Base-by-base conservation (phyloP, 2,888 invertebrate genomes). In the Gortyna flavago region DNA sequence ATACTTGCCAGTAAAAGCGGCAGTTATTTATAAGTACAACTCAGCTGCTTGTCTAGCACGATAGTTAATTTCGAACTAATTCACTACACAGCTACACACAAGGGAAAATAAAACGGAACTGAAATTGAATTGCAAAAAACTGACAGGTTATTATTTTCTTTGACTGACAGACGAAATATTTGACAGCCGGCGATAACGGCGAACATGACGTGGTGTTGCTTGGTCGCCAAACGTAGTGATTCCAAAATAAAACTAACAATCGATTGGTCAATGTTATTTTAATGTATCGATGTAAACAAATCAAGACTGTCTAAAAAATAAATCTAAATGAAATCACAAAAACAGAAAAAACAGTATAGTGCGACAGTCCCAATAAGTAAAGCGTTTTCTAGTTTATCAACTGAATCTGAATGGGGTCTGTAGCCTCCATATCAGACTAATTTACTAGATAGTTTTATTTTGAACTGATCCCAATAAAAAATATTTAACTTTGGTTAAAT, bases 41-140 rank as follows among this genome's bases (percentile, higher is more conserved):
- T 61, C 35, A 1, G 29, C 35, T 18, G 54, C 59, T 66, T 48
- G 29, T 61, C 9, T 16, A 59, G 11, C 48, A 74, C 67, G 66
- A 61, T 72, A 18, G 51, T 51, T 80, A 70, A 32, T 51, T 35
- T 41, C 8, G 16, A 62, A 38, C 38, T 48, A 78, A 35, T 69
- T 61, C 76, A 85, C 76, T 35, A 72, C 68, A 81, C 76, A 41
- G 11, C 59, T 48, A 25, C 1, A 3, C 69, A 67, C 72, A 2
- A 18, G 29, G 1, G 48, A 70, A 38, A n/a, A 59, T n/a, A 72
- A 61, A 62, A 61, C 9, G 57, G 16, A 59, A 83, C 82, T 83
- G 59, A 70, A 57, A 29, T 32, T 18, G 3, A 68, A 62, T 48
- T 5, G 16, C 44, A 5, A 16, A 44, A 44, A 44, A 44, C 13